phyloP scores from a whole-genome alignment of 1,140 invertebrate genomes.

The Trichoplusia ni region DNA sequence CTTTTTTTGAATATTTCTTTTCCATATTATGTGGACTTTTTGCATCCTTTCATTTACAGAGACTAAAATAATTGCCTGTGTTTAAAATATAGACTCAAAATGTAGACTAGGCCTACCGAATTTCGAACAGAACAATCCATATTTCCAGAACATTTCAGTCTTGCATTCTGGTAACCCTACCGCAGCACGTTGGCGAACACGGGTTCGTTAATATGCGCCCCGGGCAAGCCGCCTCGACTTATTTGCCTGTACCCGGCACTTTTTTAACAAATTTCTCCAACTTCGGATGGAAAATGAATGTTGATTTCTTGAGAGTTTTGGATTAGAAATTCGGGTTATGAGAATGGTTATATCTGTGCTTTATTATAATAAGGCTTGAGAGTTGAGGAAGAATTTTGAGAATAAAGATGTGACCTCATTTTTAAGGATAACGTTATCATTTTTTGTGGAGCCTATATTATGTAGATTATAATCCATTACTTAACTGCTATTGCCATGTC shows the following conservation, averaged over 20 bases:
- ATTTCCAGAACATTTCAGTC: slow-evolving; percentile 1
- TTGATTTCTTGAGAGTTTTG: slow-evolving; percentile 35
- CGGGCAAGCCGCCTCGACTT: slow-evolving; percentile 27
- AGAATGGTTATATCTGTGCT: neutral
- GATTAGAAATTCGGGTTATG: slow-evolving; percentile 26
- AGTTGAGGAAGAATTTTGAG: neutral
- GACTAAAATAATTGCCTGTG: no score
- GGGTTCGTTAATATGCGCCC: slow-evolving; percentile 49
- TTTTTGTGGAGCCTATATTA: no score
- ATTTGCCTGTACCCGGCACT: slow-evolving; percentile 35
- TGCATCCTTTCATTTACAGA: no score
- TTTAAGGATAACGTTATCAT: neutral
- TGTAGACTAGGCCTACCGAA: no score
- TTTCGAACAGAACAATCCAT: no score
- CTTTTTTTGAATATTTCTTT: no score
- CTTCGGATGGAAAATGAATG: slow-evolving; percentile 39
- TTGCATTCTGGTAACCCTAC: slow-evolving; percentile 14
- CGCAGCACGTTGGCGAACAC: slow-evolving; percentile 22
- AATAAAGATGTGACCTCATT: neutral
- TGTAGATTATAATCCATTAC: no score
- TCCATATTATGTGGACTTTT: no score
- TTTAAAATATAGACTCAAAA: no score
- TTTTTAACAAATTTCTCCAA: slow-evolving; percentile 46
- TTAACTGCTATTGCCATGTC: no score
- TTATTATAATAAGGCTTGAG: neutral